Base-by-base conservation (phyloP, 64 coral and sea anemone species). In the Cladopsammia gracilis region DNA sequence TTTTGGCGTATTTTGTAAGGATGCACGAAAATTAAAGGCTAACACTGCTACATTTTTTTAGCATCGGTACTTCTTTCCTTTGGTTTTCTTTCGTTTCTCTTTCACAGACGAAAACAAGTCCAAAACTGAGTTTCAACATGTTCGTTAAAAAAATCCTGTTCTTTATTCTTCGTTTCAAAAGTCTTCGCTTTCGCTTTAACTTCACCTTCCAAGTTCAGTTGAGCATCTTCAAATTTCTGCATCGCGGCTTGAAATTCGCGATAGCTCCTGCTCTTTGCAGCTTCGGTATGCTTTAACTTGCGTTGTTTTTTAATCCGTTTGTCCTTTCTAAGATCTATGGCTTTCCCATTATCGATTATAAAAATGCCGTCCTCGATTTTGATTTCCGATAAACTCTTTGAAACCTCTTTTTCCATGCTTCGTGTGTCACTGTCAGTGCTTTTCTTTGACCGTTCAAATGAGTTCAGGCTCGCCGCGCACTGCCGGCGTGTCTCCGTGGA, bases 191-290 rank as follows among this genome's bases (percentile, higher is more conserved):
- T 83, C 10, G 79, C 34, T 6, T 64, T 84, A 2, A 84, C 42
- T 48, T 84, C 80, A 48, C 80, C n/a, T 25, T 84, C 61, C 24
- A 84, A 67, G n/a, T 48, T 84, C 3, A 84, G 46, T 6, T 84
- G 80, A 0, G 80, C 80, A 12, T 84, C 80, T 67, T 84, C 47
- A 20, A 84, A 84, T 50, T 84, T 34, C 46, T 68, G 80, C 46
- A 84, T 84, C 14, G 80, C 20, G 8, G 66, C 80, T 66, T 84
- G 60, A 84, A 84, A 84, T 8, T 84, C 80, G 7, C 60, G 80
- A 24, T 84, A 84, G 1, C 61, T 34, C 49, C 64, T 48, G 26
- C 80, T 84, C 3, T 84, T 84, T 0, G 10, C 45, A 1, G 62
- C 80, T 84, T 84, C 80, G 19, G 44, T 10, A 19, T 16, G n/a